phyloP scores from a whole-genome alignment of 1,140 invertebrate species.

The Telenomus remus region DNA sequence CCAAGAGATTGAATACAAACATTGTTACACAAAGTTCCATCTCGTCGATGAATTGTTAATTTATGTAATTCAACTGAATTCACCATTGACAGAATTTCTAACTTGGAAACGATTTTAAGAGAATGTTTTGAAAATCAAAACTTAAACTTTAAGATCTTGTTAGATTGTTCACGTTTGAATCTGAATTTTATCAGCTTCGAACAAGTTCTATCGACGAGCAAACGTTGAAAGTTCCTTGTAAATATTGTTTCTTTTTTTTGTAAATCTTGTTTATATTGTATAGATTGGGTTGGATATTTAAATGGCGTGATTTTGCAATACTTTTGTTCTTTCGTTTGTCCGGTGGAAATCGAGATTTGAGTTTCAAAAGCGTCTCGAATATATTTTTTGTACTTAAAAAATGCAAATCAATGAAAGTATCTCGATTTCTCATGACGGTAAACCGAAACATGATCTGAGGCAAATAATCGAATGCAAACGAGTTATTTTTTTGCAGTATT shows the following conservation, averaged over 20 bases:
- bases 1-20: slow-evolving; percentile 20
- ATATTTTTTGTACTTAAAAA: no score
- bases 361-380: no score
- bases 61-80: slow-evolving; percentile 12
- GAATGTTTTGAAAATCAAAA: no score
- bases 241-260: slow-evolving; percentile 7
- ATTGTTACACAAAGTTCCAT: slow-evolving; percentile 2
- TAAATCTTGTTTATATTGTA: slow-evolving; percentile 3
- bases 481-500: slow-evolving; percentile 17
- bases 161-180: no score
- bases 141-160: no score
- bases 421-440: no score
- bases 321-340: not conserved
- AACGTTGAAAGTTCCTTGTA: slow-evolving; percentile 7
- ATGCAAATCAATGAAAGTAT: no score
- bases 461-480: not conserved
- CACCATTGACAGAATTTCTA: not conserved
- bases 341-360: no score
- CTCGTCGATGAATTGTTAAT: slow-evolving; percentile 22
- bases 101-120: no score
- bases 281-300: slow-evolving; percentile 2
- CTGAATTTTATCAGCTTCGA: not conserved
- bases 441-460: not conserved
- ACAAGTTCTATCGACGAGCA: not conserved
- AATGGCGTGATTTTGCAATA: not conserved